A percentile compares a stretch with the other conserved stretches of the same genome.
Evolutionary conservation across 2,888 invertebrate genomes (phyloP).

Genomic region (Sylvicola cinctus): DNA sequence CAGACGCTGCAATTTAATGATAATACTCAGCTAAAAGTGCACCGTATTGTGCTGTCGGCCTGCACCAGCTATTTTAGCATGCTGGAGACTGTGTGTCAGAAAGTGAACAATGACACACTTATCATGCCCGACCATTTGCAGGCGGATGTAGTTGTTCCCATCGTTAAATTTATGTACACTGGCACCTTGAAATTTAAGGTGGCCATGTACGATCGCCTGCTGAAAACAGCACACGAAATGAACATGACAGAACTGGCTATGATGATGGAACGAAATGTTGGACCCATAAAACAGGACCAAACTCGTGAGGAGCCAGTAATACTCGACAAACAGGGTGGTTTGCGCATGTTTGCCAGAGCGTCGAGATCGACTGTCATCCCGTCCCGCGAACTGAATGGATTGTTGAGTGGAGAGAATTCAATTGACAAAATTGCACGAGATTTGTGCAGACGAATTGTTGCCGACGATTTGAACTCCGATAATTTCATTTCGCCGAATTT

Average conservation of each 20-base stretch:
- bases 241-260: slow-evolving; percentile 69
- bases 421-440: too few species aligned
- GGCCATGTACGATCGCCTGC: slow-evolving; percentile 48
- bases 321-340: too few species aligned
- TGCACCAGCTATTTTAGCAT: slow-evolving; percentile 74
- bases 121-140: slow-evolving; percentile 58
- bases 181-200: slow-evolving; percentile 65
- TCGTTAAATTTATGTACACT: slow-evolving; percentile 66
- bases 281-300: too few species aligned
- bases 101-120: slow-evolving; percentile 45
- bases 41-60: slow-evolving; percentile 62
- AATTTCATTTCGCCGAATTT: too few species aligned
- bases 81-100: slow-evolving; percentile 48
- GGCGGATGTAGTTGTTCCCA: slow-evolving; percentile 56
- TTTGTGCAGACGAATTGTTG: too few species aligned
- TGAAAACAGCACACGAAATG: slow-evolving; percentile 63
- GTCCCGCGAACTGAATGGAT: too few species aligned
- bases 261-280: slow-evolving; percentile 54
- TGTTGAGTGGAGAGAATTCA: too few species aligned
- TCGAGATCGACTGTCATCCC: too few species aligned
- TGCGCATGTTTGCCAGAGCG: too few species aligned
- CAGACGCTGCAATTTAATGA: slow-evolving; percentile 63
- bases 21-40: slow-evolving; percentile 55
- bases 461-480: too few species aligned
- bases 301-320: too few species aligned